These are phyloP conservation scores for Enteromius treurensis DNA, from an alignment of 2,797 vertebrate species.

Conservation along the genomic window DNA sequence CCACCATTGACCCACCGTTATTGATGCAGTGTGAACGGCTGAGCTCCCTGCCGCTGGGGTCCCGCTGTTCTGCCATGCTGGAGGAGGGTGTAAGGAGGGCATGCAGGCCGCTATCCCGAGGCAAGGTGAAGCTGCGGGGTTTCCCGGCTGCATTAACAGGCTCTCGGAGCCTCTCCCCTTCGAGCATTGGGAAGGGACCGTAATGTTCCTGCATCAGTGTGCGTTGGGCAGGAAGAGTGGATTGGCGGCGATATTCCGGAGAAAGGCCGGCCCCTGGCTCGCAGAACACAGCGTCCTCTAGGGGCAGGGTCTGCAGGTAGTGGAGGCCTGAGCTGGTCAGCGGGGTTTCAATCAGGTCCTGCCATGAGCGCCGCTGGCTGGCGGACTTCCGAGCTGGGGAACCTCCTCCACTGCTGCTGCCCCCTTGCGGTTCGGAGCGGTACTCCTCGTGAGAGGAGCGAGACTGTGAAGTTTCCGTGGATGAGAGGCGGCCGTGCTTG, in stretches of 20 bases:
- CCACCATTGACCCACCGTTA: slow-evolving; percentile 66
- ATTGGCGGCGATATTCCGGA: slow-evolving; percentile 86
- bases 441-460: slow-evolving; percentile 97
- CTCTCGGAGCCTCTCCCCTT: slow-evolving; percentile 81
- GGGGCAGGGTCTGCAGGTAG: slow-evolving; percentile 95
- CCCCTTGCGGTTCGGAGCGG: slow-evolving; percentile 85
- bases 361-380: slow-evolving; percentile 96
- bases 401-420: slow-evolving; percentile 84
- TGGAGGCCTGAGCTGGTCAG: slow-evolving; percentile 95
- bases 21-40: slow-evolving; percentile 71
- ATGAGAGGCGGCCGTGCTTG: slow-evolving; percentile 92
- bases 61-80: slow-evolving; percentile 78
- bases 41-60: slow-evolving; percentile 82
- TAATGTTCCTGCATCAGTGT: slow-evolving; percentile 88
- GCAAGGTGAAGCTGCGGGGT: slow-evolving; percentile 95
- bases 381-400: slow-evolving; percentile 92
- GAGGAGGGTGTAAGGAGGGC: slow-evolving; percentile 83
- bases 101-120: slow-evolving; percentile 93
- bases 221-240: slow-evolving; percentile 85
- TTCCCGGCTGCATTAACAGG: slow-evolving; percentile 80
- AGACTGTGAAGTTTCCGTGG: slow-evolving; percentile 95
- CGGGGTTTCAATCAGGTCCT: slow-evolving; percentile 97
- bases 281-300: slow-evolving; percentile 94
- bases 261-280: slow-evolving; percentile 82
- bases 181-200: slow-evolving; percentile 82